phyloP scores from a whole-genome alignment of 2,113 vertebrate genomes.

The Podocnemis expansa region DNA sequence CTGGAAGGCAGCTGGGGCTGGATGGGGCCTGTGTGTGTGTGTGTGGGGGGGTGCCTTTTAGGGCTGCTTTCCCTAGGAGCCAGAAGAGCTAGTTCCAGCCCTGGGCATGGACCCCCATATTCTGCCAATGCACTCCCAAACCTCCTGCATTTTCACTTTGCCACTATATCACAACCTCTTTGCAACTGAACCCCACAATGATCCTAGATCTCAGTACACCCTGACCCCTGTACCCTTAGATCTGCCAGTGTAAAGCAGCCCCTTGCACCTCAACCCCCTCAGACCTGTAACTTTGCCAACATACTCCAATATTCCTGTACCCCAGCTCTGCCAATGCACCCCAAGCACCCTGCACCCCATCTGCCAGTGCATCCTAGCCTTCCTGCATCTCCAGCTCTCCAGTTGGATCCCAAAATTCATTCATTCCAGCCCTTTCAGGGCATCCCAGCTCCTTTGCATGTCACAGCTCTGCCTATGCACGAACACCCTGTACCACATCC shows the following conservation, averaged over 20 bases:
- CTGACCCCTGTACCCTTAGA: background rate
- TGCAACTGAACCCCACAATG: background rate
- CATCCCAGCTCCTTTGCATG: no score
- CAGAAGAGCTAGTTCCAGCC: no score
- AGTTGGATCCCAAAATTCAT: background rate
- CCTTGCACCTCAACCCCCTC: background rate
- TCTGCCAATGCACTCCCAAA: background rate
- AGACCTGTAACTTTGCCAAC: background rate
- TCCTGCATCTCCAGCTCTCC: background rate
- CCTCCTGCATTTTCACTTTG: background rate
- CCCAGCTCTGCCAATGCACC: background rate
- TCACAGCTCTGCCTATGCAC: background rate
- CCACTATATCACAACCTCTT: background rate
- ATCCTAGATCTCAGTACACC: background rate
- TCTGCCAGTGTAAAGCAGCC: background rate
- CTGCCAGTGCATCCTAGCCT: background rate
- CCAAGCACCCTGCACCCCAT: background rate
- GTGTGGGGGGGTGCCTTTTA: no score
- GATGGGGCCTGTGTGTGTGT: no score
- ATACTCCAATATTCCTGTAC: background rate
- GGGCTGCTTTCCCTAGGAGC: no score
- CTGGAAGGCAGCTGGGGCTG: no score
- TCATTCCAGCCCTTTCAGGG: background rate
- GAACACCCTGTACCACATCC: no score
- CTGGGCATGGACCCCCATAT: no score